Conservation (phyloP, 92 coral and sea anemone species). For the Phenganax subtilis region DNA sequence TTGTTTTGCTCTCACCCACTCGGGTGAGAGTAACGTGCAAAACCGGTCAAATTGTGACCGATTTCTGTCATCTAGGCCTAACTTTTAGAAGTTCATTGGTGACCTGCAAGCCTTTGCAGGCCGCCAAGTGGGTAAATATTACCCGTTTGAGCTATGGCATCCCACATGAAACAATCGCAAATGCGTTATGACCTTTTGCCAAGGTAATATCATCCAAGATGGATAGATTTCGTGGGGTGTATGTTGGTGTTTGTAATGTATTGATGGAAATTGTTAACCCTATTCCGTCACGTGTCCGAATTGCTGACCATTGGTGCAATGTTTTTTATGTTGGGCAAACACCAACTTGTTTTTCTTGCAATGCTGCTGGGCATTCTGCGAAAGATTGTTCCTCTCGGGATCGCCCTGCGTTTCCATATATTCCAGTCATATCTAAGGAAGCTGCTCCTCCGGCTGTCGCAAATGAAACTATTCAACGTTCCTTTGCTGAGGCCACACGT, state of each 20-base stretch:
- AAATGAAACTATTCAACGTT: too few relatives aligned
- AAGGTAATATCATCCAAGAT: background rate
- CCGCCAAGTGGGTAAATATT: background rate
- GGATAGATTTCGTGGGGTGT: too few relatives aligned
- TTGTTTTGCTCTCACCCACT: background rate
- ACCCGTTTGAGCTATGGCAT: background rate
- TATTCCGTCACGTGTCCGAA: background rate
- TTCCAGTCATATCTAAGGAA: too few relatives aligned
- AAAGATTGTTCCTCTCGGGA: background rate
- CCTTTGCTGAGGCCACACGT: too few relatives aligned
- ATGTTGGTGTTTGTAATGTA: background rate
- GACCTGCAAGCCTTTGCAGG: background rate
- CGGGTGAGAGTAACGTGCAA: background rate
- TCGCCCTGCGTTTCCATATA: background rate
- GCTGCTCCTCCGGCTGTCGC: too few relatives aligned
- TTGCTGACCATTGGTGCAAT: background rate
- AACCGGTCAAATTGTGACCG: background rate
- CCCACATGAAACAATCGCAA: background rate
- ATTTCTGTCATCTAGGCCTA: background rate
- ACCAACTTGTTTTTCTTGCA: conserved; percentile 21
- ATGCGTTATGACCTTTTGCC: background rate
- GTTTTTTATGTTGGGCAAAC: conserved; percentile 15
- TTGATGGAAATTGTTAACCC: background rate
- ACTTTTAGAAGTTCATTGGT: background rate
- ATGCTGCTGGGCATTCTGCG: conserved; percentile 3